Conservation (phyloP, 2,888 invertebrate species). For the Drosophila quinaria region DNA sequence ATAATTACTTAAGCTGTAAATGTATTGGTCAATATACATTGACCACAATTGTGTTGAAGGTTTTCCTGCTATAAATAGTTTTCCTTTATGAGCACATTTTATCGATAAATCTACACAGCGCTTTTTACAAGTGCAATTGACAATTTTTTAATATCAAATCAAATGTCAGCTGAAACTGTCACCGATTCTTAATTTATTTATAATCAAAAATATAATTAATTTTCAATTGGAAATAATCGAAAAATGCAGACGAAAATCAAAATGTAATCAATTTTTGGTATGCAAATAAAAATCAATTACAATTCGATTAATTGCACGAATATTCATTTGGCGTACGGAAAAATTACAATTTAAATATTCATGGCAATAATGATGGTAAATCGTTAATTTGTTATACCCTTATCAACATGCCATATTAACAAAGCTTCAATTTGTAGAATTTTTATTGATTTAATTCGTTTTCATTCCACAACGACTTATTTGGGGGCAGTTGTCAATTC, state of each 20-base stretch:
- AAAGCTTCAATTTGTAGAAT: background rate
- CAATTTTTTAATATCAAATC: background rate
- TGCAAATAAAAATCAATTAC: conserved; percentile 19
- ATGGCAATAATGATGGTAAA: conserved; percentile 6
- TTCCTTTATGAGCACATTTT: background rate
- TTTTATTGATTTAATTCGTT: background rate
- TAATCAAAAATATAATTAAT: conserved; percentile 26
- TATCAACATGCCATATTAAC: background rate
- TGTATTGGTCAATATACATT: conserved; percentile 5
- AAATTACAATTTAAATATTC: conserved; percentile 15
- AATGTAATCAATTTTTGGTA: conserved; percentile 15
- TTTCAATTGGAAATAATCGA: conserved; percentile 2
- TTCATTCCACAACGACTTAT: background rate
- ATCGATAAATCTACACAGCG: background rate
- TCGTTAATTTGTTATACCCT: conserved; percentile 2
- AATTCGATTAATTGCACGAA: conserved; percentile 19
- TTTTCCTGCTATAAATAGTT: conserved; percentile 30
- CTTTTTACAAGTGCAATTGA: background rate
- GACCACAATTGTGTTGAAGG: conserved; percentile 6
- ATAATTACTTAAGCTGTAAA: conserved; percentile 39
- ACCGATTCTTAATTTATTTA: background rate
- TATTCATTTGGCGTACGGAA: conserved; percentile 1
- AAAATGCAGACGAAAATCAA: conserved; percentile 7
- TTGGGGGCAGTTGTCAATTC: background rate
- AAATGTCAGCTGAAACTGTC: background rate